Evolutionary conservation across 2,888 invertebrate species (phyloP), one percentile per base, ranked within the genome.

Genomic region (Ischnura elegans): DNA sequence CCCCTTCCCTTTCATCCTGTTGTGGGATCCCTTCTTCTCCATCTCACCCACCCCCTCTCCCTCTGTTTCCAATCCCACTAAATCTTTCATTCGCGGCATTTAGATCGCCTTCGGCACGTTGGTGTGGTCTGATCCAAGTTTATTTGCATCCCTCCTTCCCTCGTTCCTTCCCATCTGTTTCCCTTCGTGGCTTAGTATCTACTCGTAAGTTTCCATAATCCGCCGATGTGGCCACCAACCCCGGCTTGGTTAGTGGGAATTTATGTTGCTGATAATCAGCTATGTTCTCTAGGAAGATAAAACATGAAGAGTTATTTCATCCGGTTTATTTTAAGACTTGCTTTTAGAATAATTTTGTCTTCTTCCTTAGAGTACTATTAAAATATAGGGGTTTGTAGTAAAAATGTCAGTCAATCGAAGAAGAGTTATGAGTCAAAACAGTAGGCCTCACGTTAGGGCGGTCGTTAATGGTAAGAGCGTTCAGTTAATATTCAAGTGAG

Each of bases 51-150:
- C 61, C 25, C 2, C 8, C 25, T 1, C 61, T 36, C 2, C 61
- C 61, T 19, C 61, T 25, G 25, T 21, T 25, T 16, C 61, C 25
- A 21, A 16, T 61, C 0, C 76, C 61, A n/a, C n/a, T 61, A 25
- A 61, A 61, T 61, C 61, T 61, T 61, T 61, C 61, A 61, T 61
- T n/a, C n/a, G 51, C 51, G 61, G 76, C n/a, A 36, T 76, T 61
- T 36, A 36, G 76, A 76, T 76, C 76, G 76, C 76, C 76, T 10
- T 29, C n/a, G 76, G 76, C 61, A n/a, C 61, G 2, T 2, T 19
- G 51, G 61, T 36, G 5, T 16, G 16, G 29, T 16, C 76, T 76
- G 13, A n/a, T n/a, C 0, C 10, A 36, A 36, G 76, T 76, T 76
- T 76, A 76, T 76, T 76, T 76, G 76, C 76, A 76, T 76, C 36